Evolutionary conservation across 1,140 invertebrate species (phyloP), one percentile per base, ranked within the genome.

Genomic region (Drosophila pallidifrons): DNA sequence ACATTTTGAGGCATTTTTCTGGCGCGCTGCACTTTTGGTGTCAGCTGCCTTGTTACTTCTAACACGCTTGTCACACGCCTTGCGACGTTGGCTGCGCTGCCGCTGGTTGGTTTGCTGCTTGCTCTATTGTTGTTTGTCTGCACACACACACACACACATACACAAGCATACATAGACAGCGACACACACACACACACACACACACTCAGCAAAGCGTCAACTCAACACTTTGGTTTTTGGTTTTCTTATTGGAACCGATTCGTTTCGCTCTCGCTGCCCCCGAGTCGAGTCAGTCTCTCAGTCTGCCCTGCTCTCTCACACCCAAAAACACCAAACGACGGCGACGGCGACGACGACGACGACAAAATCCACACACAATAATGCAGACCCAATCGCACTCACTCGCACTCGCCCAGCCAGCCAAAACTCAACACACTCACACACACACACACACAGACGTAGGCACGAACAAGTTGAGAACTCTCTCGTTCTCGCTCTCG

Each of bases 21-120:
- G 79, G 71, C 72, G 79, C 76, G 73, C 73, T 78, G 76, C 78
- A 77, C 75, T 78, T 75, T 80, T 82, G 85, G 83, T 88, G 85
- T 88, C 85, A 85, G 85, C 81, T 89, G 85, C 85, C 85, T 88
- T 88, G 85, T 88, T 88, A 88, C 85, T 89, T 88, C 83, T 88
- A 88, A 88, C 83, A 88, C 74, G 68, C 73, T 76, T 76, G 68
- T 76, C 74, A 76, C 74, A 76, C 74, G 68, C 74, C 73, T 76
- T 66, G 67, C 20, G 72, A 46, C 70, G 47, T 47, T 41, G 54
- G 10, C 54, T 57, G 41, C 75, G 82, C 82, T 79, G 77, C 68
- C 25, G 73, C 77, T 88, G 83, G 83, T 88, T 88, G 85, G 83
- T 88, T 80, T 59, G 73, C 60, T 38, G 35, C 35, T 10, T 10